Base-by-base conservation (phyloP, 2,888 invertebrate species). In the Teleogryllus oceanicus region DNA sequence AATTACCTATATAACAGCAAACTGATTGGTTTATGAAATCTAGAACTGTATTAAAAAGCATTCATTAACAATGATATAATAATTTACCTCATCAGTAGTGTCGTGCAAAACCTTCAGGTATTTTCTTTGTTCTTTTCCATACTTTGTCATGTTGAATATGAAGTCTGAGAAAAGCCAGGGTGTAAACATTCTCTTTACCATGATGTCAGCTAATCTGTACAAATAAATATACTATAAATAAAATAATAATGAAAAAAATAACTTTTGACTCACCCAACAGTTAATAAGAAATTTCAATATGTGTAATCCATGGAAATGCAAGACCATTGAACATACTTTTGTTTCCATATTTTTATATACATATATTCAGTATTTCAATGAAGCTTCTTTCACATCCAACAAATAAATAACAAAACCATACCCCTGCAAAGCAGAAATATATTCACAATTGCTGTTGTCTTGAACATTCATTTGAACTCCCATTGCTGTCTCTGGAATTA, bases 401-500 rank as follows among this genome's bases (percentile, higher is more conserved):
- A 37, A 37, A 37, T 37, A 37, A 37, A 37, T 37, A 37, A 37
- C 37, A 37, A 37, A 37, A 37, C 8, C 84, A 83, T 83, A 87
- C 87, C 82, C 84, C 82, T 84, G 84, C n/a, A 88, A 85, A 16
- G 86, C 86, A 78, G 83, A 81, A 10, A 88, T 86, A 82, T 88
- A 88, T 13, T 85, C 85, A 5, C 86, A 85, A 74, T 86, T 84
- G 20, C 83, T 83, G 78, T 85, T 83, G 50, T 82, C 79, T 82
- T 89, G 89, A 0, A 89, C 88, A 82, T 87, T 85, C 0, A 89
- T 84, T 78, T 85, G 85, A 77, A 84, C 84, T 10, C 89, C 89
- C 89, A 89, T 89, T 16, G 89, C 89, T 24, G 89, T 88, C 82
- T 90, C 89, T 86, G 85, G 83, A 83, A 85, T 20, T 37, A 37